Base-by-base conservation (phyloP, 2,888 invertebrate genomes). In the Chaitophorus viminalis region DNA sequence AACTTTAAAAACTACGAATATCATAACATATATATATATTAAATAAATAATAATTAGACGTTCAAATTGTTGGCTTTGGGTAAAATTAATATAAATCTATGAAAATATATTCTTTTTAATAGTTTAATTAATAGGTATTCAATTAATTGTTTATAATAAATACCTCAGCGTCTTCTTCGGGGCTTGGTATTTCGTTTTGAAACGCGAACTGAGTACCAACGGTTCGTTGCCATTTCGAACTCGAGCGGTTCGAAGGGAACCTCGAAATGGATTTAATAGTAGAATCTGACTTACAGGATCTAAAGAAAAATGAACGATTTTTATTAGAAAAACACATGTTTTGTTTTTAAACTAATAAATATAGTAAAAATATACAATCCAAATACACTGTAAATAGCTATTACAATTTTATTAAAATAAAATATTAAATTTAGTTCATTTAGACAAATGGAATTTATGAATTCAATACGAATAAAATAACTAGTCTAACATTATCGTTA, bases 271-370 rank as follows among this genome's bases (percentile, higher is more conserved):
- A 79, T 92, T 92, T 90, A 93, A 91, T 60, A 3, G 94, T 93
- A 33, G 94, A 93, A 90, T 95, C 95, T 0, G 94, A 94, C 91
- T 95, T 95, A 36, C 94, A 93, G 33, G 93, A 92, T 52, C 93
- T 93, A 89, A 52, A 89, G 89, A 39, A 70, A 77, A 70, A 84
- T 1, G 31, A 33, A 33, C 36, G 5, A 36, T n/a, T 8, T 39
- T 52, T 39, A 33, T 60, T 6, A 46, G 8, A 14, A 14, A 46
- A 46, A 14, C 14, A 1, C 46, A 46, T 14, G 3, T 46, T 46
- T 46, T 14, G 46, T 46, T 14, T 14, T 46, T 14, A 11, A 46
- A 46, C 14, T 1, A 11, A 46, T 14, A 46, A 14, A 46, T 14
- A 14, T 46, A 46, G 46, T 14, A 14, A 46, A 46, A 46, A 46